A percentile compares a stretch with the other conserved stretches of the same genome.
These are phyloP conservation scores for Epinotia bilunana DNA, from an alignment of 2,888 invertebrate species.

Conservation along the genomic window DNA sequence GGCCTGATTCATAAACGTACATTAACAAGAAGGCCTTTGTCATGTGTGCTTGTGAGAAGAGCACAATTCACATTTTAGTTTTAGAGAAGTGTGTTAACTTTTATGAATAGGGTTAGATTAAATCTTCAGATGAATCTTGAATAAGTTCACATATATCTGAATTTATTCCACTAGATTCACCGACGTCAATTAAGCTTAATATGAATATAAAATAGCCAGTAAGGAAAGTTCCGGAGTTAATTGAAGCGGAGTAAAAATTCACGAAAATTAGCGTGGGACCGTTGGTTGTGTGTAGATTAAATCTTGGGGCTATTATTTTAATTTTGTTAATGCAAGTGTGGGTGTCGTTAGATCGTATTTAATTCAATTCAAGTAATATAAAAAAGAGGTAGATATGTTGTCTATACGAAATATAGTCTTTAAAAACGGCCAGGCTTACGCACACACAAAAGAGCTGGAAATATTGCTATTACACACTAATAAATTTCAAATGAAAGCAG, in stretches of 20 bases:
- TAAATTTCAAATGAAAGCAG: no score
- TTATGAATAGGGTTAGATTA: background rate
- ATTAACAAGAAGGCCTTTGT: no score
- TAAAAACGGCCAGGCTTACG: no score
- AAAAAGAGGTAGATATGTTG: no score
- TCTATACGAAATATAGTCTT: no score
- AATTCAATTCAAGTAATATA: no score
- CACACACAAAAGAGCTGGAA: no score
- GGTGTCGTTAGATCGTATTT: background rate
- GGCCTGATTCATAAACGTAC: no score
- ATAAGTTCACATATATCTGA: slow-evolving; percentile 6
- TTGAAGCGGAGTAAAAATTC: slow-evolving; percentile 25
- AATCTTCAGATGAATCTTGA: background rate
- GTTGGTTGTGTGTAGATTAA: slow-evolving; percentile 31
- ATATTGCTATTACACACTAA: no score
- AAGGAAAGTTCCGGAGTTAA: slow-evolving; percentile 36
- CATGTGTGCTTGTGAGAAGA: no score
- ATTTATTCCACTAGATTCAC: slow-evolving; percentile 9
- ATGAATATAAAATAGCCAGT: slow-evolving; percentile 9
- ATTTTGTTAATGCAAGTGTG: slow-evolving; percentile 8
- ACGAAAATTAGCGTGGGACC: slow-evolving; percentile 36
- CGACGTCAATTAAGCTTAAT: slow-evolving; percentile 6
- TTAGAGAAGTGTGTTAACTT: no score
- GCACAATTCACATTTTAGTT: no score
- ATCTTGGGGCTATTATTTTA: slow-evolving; percentile 9